Base-by-base conservation (phyloP, 2,888 invertebrate species). In the Macrosoma leucophasiata region DNA sequence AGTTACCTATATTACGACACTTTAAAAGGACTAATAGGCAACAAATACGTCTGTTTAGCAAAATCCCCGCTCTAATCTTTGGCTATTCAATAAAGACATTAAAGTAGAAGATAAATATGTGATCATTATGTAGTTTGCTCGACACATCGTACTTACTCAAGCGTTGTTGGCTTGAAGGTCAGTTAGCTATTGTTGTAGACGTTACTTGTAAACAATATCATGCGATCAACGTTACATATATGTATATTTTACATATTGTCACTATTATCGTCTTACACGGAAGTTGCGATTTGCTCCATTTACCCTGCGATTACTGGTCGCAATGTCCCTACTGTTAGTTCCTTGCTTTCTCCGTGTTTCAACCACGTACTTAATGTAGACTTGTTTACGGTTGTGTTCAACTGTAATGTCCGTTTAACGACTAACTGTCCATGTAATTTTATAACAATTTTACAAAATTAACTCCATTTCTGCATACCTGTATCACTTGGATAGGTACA, bases 281-380 rank as follows among this genome's bases (percentile, higher is more conserved):
- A 60, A 60, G 52, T 60, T 58, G 49, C 58, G 58, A 49, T 65
- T 58, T 70, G 68, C 68, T 75, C 67, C 53, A 68, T 70, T 75
- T 70, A 55, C 50, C 52, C 48, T 55, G 50, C 63, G 69, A 71
- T 74, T 62, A 56, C 36, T 55, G 44, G 57, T 34, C 60, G 62
- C 62, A 44, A 49, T 50, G 57, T 58, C 57, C 55, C 49, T 61
- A 48, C 6, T 18, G 12, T 14, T 22, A 13, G 13, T 33, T 33
- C 17, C 4, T 33, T 22, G 17, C 3, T 33, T 4, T 14, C 14
- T 55, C 62, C 48, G 64, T 64, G 48, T 38, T 54, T 53, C 52
- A 50, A 53, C 49, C 58, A 55, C 45, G 36, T 48, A 65, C 70
- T 76, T 74, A n/a, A n/a, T n/a, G n/a, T n/a, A n/a, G n/a, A n/a